Conservation (phyloP, 2,113 vertebrate genomes). For the Onychostoma macrolepis region DNA sequence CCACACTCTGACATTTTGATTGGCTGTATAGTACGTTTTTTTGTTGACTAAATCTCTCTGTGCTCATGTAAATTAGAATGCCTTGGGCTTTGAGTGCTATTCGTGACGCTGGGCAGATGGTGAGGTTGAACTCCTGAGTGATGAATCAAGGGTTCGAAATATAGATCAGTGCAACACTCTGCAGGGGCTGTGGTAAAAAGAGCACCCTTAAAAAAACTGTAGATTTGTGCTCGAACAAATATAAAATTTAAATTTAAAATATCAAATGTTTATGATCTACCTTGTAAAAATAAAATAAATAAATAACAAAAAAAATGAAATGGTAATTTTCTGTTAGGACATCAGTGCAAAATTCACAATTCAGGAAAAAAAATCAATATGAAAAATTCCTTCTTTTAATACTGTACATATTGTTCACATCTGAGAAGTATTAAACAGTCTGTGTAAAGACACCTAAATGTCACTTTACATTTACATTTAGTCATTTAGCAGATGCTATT, state of each 20-base stretch:
- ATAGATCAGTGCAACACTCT: not conserved
- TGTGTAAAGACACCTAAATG: too few relatives aligned
- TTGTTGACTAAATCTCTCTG: slow-evolving; percentile 25
- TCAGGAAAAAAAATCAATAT: too few relatives aligned
- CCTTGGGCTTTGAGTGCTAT: slow-evolving; percentile 10
- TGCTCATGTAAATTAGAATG: slow-evolving; percentile 23
- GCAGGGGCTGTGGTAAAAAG: not conserved
- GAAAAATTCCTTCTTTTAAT: too few relatives aligned
- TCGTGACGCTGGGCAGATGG: slow-evolving; percentile 28
- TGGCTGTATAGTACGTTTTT: not conserved
- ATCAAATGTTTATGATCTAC: not conserved
- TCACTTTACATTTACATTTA: too few relatives aligned
- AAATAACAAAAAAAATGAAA: too few relatives aligned
- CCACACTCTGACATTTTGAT: slow-evolving; percentile 22
- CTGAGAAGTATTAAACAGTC: too few relatives aligned
- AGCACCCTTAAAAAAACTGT: slow-evolving; percentile 5
- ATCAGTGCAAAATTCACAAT: too few relatives aligned
- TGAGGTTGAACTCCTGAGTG: slow-evolving; percentile 23
- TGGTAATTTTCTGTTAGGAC: too few relatives aligned
- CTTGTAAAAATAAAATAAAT: not conserved
- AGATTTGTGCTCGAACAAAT: not conserved
- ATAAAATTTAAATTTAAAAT: not conserved
- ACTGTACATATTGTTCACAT: too few relatives aligned
- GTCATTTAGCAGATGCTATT: too few relatives aligned
- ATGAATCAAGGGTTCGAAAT: not conserved